Conservation (phyloP, 2,888 invertebrate species). For the Dicroscelio sp. region DNA sequence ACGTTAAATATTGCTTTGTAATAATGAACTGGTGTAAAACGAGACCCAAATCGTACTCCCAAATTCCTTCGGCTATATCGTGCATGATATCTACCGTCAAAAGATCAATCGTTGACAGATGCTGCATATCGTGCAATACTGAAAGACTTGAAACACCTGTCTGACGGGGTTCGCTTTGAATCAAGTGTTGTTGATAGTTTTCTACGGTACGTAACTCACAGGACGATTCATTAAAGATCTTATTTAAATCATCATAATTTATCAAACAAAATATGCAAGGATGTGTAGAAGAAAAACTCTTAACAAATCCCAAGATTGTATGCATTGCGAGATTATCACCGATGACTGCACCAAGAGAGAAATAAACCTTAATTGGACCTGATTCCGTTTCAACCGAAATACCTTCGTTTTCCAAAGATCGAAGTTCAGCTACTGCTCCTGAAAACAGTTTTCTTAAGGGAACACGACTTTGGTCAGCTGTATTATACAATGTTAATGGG, state of each 20-base stretch:
- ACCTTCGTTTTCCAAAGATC: not conserved
- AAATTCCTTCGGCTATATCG: conserved; percentile 13
- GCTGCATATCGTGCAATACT: not conserved
- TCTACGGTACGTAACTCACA: conserved; percentile 5
- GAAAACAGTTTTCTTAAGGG: conserved; percentile 27
- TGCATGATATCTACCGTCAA: not conserved
- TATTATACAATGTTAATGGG: conserved; percentile 8
- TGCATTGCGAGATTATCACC: too few species aligned
- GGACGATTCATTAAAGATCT: not conserved
- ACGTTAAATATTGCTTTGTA: not conserved
- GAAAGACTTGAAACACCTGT: not conserved
- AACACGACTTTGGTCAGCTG: not conserved
- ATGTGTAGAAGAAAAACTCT: not conserved
- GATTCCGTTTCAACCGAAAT: not conserved
- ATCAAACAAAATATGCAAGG: not conserved
- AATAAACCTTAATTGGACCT: conserved; percentile 22
- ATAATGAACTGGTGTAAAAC: not conserved
- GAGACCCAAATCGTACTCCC: not conserved
- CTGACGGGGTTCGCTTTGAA: not conserved
- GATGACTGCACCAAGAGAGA: conserved; percentile 41
- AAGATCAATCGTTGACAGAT: not conserved
- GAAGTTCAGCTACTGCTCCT: not conserved
- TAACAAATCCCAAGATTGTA: conserved; percentile 36
- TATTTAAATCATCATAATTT: not conserved
- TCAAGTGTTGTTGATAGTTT: conserved; percentile 10